A percentile compares a stretch with the other conserved stretches of the same genome.
phyloP scores from a whole-genome alignment of 2,113 vertebrate genomes.

The Aptenodytes patagonicus region DNA sequence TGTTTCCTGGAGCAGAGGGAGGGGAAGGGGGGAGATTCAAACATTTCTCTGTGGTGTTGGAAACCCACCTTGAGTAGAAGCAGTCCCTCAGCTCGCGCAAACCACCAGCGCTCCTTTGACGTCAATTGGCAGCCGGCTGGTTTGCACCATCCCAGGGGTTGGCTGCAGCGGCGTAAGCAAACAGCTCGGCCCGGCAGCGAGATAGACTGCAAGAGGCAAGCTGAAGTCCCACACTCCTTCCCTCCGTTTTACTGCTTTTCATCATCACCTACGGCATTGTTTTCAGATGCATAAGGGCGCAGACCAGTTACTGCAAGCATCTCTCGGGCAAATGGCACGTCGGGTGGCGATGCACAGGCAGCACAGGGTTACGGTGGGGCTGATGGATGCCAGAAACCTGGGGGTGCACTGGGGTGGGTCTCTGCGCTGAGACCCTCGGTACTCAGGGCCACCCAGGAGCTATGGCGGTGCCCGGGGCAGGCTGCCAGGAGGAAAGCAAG shows the following conservation, averaged over 20 bases:
- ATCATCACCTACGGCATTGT: neutral
- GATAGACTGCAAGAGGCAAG: neutral
- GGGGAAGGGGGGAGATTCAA: neutral
- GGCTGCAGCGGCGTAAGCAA: neutral
- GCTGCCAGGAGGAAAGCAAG: neutral
- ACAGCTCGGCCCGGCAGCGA: neutral
- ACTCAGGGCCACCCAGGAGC: neutral
- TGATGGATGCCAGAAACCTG: neutral
- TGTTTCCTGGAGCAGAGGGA: constrained; percentile 23
- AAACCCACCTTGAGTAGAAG: constrained; percentile 30
- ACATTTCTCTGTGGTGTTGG: constrained; percentile 20
- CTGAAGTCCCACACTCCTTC: neutral
- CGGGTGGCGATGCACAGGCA: fast-evolving
- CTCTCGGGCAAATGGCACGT: fast-evolving
- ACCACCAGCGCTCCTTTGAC: constrained; percentile 17
- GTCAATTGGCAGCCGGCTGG: constrained; percentile 6
- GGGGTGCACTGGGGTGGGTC: neutral
- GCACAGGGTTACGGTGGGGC: neutral
- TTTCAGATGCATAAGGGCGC: neutral
- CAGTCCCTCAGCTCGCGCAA: neutral
- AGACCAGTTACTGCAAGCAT: neutral
- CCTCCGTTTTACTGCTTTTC: fast-evolving
- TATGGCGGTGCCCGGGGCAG: neutral
- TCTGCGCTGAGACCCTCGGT: neutral
- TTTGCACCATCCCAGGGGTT: neutral